Conservation (phyloP, 2,888 invertebrate genomes). For the Ichneumoninae sp. region DNA sequence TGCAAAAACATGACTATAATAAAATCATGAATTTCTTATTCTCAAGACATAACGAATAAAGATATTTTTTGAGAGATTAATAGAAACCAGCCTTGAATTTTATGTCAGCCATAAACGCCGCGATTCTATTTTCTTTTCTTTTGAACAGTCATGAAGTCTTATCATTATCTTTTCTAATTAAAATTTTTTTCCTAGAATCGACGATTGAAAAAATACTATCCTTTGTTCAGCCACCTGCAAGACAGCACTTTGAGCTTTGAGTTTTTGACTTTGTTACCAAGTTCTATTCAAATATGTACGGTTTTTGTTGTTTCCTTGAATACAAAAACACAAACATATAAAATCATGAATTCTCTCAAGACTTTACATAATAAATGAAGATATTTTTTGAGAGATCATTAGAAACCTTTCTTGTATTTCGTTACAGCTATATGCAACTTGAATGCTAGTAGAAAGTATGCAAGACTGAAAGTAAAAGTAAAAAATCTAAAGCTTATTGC, state of each 20-base stretch:
- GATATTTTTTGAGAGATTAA: conserved; percentile 42
- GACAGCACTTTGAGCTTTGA: not conserved
- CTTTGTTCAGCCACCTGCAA: not conserved
- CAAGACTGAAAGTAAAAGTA: not conserved
- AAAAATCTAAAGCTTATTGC: conserved; percentile 47
- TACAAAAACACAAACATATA: not conserved
- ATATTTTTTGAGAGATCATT: conserved; percentile 46
- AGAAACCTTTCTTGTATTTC: not conserved
- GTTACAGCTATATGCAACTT: not conserved
- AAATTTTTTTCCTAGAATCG: not conserved
- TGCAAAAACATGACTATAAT: not conserved
- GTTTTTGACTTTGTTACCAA: not conserved
- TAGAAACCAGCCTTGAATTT: not conserved
- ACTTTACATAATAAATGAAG: conserved; percentile 48
- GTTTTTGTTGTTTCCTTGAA: not conserved
- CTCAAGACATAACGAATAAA: conserved; percentile 48
- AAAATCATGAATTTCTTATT: not conserved
- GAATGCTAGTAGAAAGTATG: not conserved
- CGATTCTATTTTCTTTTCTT: not conserved
- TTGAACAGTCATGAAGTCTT: not conserved
- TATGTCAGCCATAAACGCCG: not conserved
- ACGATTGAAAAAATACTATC: not conserved
- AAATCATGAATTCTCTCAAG: conserved; percentile 11
- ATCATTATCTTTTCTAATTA: not conserved
- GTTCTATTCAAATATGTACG: not conserved